Base-by-base conservation (phyloP, 1,140 invertebrate genomes). In the Lysiphlebus fabarum region DNA sequence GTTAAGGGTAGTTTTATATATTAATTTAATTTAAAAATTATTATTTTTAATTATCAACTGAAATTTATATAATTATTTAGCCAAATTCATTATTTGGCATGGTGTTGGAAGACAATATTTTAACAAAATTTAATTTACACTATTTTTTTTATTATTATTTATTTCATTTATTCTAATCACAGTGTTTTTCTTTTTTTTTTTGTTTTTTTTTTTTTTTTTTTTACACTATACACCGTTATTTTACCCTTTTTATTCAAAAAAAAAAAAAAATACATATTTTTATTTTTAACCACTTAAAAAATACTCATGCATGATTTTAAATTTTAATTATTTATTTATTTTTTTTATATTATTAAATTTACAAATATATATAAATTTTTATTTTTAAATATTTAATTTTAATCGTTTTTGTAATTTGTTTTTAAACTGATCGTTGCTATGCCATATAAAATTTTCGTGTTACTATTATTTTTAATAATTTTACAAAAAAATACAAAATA, bases 91-190 rank as follows among this genome's bases (percentile, higher is more conserved):
- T 58, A 55, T 64, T 60, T 61, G 61, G 62, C 62, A 69, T 66
- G 64, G 64, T 70, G 68, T 65, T 65, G 63, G 62, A 56, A 62
- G 17, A 26, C 17, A 26, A 4, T 26, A 26, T 26, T 65, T 65
- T 59, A 48, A 55, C 61, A 49, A 55, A 37, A 62, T 48, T 50
- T 57, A 37, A 62, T 48, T 50, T 57, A 54, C 36, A 42, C 65
- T 58, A 64, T 59, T 53, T 49, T 58, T 11, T n/a, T n/a, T n/a
- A n/a, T n/a, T 58, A 34, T 54, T 48, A 14, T 58, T 12, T 55
- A 10, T 41, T 26, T 26, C 4, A 26, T 26, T 26, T 26, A 26
- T 26, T 26, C 17, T 26, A 26, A 26, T 26, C 17, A 26, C 17
- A 26, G 17, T 26, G 17, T 26, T 26, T 26, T 26, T 26, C 4